A percentile compares a stretch with the other conserved stretches of the same genome.
Evolutionary conservation across 2,113 vertebrate genomes (phyloP).

Genomic region (Engraulis encrasicolus): DNA sequence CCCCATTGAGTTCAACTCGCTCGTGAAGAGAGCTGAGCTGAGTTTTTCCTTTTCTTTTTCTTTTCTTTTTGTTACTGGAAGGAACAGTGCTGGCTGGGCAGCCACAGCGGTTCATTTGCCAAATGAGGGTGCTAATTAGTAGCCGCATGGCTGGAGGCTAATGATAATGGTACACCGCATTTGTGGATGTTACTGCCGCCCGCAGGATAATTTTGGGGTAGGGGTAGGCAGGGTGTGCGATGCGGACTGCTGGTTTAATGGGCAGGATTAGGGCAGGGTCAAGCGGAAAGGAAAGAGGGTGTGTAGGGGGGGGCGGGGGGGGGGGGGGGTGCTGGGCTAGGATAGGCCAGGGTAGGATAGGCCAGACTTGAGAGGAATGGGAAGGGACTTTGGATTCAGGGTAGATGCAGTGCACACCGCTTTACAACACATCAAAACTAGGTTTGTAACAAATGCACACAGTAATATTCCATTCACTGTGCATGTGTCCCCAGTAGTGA

Average conservation of each 20-base stretch:
- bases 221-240: neutral
- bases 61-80: too few relatives aligned
- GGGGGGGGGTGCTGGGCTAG: too few relatives aligned
- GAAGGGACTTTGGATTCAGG: neutral
- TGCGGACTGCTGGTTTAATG: too few relatives aligned
- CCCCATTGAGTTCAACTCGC: slow-evolving; percentile 34
- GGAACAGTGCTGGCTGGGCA: slow-evolving; percentile 15
- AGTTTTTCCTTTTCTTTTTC: slow-evolving; percentile 24
- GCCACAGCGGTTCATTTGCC: slow-evolving; percentile 21
- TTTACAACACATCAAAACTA: neutral
- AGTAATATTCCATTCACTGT: neutral
- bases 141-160: neutral
- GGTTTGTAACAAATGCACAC: neutral
- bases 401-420: neutral
- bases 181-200: slow-evolving; percentile 9
- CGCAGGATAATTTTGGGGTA: neutral
- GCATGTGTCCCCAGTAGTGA: neutral
- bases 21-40: slow-evolving; percentile 29
- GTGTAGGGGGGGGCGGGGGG: too few relatives aligned
- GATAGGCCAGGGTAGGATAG: neutral
- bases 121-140: slow-evolving; percentile 30
- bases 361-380: neutral
- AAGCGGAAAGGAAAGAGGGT: too few relatives aligned
- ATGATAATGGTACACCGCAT: neutral
- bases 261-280: too few relatives aligned